phyloP scores from a whole-genome alignment of 2,888 invertebrate species.

The Tiliacea citrago region DNA sequence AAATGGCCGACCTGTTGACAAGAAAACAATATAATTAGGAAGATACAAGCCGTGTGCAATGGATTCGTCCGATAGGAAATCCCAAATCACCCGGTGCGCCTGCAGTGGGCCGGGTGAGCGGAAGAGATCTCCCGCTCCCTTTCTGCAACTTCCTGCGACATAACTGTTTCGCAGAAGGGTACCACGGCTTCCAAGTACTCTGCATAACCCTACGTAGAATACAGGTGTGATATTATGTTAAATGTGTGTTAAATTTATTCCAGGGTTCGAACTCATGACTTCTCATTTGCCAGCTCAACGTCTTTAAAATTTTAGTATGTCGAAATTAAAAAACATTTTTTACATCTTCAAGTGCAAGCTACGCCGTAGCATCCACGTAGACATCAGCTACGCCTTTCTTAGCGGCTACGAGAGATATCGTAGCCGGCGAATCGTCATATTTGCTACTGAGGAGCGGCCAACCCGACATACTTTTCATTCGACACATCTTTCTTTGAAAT shows the following conservation, averaged over 20 bases:
- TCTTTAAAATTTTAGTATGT: neutral
- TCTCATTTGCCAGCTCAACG: neutral
- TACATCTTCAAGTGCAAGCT: neutral
- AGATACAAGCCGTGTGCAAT: neutral
- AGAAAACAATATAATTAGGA: slow-evolving; percentile 1
- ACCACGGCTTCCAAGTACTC: no score
- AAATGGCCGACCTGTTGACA: slow-evolving; percentile 66
- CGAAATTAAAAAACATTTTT: neutral
- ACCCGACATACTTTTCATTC: no score
- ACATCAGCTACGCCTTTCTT: neutral
- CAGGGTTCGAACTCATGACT: neutral
- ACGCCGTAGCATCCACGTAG: neutral
- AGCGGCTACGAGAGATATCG: neutral
- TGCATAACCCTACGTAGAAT: neutral
- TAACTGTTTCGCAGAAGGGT: no score
- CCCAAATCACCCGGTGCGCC: no score
- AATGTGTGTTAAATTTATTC: neutral
- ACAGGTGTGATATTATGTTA: neutral
- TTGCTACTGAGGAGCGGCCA: no score
- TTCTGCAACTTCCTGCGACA: no score
- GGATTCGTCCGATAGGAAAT: no score
- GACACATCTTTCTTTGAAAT: no score
- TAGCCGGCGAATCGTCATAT: neutral
- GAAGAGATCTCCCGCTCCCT: no score
- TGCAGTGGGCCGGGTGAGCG: no score